Base-by-base conservation (phyloP, 2,888 invertebrate species). In the Brachyopa scutellaris region DNA sequence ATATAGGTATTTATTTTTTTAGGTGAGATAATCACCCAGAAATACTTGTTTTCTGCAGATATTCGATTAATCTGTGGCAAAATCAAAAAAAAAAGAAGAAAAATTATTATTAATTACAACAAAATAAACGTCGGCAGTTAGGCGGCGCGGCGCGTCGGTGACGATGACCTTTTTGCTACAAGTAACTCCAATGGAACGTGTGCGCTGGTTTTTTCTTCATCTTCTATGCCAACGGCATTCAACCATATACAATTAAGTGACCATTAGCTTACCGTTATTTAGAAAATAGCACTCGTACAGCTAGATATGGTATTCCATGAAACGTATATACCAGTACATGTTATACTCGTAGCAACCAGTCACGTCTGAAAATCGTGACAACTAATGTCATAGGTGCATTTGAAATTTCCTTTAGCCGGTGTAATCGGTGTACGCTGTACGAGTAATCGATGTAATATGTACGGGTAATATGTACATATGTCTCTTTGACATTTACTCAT, bases 331-430 rank as follows among this genome's bases (percentile, higher is more conserved):
- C 36, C n/a, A 21, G 59, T 21, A n/a, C 47, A n/a, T n/a, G n/a
- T n/a, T n/a, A n/a, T n/a, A n/a, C n/a, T n/a, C n/a, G 7, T 42
- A 51, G 36, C 59, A 66, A 40, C 67, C 80, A 84, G 86, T 85
- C 86, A 86, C 86, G 86, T 86, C 85, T 76, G 36, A 55, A 84
- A 85, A 76, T 86, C 86, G 86, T 86, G 86, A 86, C 84, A 79
- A 49, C 72, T 66, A 83, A 74, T 55, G 82, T 82, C 82, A 82
- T 72, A 82, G 80, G 80, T 76, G 80, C 74, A 74, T 74, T 79
- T 57, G 36, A 74, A 69, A 74, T 69, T 76, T 82, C 66, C 76
- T 77, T 53, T 73, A 76, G 77, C 82, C 82, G 82, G 82, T n/a
- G n/a, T 70, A 82, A 66, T 67, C 29, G 59, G 31, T 59, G 6